Percentiles rank a stretch among this genome's conserved stretches.
Evolutionary conservation across 2,113 vertebrate species (phyloP).

Genomic region (Otus sunia): DNA sequence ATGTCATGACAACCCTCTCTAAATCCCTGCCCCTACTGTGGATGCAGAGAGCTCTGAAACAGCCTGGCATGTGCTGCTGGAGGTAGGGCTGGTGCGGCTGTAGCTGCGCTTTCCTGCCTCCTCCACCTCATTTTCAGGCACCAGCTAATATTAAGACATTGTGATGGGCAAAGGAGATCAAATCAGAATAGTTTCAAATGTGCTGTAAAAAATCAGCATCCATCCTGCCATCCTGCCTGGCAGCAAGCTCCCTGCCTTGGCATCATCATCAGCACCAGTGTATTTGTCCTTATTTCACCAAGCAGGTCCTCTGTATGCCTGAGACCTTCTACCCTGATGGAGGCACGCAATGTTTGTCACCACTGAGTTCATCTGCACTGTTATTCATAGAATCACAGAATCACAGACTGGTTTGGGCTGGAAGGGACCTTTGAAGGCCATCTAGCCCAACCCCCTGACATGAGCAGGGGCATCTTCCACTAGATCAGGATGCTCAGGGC

Average conservation of each 20-base stretch:
- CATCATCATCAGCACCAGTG: not conserved
- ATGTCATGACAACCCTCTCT: rapidly evolving
- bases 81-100: not conserved
- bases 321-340: not conserved
- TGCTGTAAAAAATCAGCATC: not conserved
- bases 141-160: rapidly evolving
- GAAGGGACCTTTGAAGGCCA: rapidly evolving
- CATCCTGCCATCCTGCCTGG: not conserved
- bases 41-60: not conserved
- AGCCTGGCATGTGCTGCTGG: rapidly evolving
- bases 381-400: not conserved
- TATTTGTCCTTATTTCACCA: not conserved
- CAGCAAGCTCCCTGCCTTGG: not conserved
- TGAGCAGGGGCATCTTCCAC: not conserved
- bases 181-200: rapidly evolving
- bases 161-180: not conserved
- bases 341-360: not conserved
- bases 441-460: rapidly evolving
- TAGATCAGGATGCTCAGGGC: rapidly evolving
- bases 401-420: rapidly evolving
- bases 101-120: too few relatives aligned
- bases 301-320: not conserved
- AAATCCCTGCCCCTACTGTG: not conserved
- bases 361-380: not conserved
- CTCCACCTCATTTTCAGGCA: rapidly evolving